These are phyloP conservation scores for Crioceris asparagi DNA, from an alignment of 2,888 invertebrate species.

Conservation along the genomic window DNA sequence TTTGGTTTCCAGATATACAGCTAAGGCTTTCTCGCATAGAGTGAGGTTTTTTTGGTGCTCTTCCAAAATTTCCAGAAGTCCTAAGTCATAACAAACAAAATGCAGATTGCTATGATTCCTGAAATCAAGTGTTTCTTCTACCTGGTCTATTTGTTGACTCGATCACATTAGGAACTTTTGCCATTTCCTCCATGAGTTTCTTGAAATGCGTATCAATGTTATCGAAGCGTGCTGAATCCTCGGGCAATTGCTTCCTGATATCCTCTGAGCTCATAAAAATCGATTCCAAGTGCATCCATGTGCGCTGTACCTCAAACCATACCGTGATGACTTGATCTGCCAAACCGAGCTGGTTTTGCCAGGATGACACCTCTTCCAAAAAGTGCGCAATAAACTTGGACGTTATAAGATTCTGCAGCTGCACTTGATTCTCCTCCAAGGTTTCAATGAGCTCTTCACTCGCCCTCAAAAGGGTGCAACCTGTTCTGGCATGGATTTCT, in stretches of 20 bases:
- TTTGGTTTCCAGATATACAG: constrained; percentile 95
- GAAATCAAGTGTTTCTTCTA: background rate
- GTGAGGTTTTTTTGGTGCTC: constrained; percentile 73
- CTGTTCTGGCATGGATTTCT: constrained; percentile 78
- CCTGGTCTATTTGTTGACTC: constrained; percentile 43
- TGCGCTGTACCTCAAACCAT: constrained; percentile 86
- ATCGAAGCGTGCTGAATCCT: constrained; percentile 88
- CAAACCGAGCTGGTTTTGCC: constrained; percentile 86
- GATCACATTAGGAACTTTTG: constrained; percentile 78
- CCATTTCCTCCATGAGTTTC: constrained; percentile 64
- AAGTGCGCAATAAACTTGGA: constrained; percentile 96
- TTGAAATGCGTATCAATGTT: constrained; percentile 86
- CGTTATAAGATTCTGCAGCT: constrained; percentile 91
- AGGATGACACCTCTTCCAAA: constrained; percentile 83
- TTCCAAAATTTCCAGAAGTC: constrained; percentile 71
- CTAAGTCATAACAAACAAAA: constrained; percentile 51
- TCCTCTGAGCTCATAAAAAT: constrained; percentile 98
- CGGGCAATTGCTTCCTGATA: constrained; percentile 85
- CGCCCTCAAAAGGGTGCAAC: constrained; percentile 74
- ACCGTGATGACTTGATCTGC: constrained; percentile 89
- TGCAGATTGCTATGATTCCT: background rate
- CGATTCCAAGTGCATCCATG: constrained; percentile 94
- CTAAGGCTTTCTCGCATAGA: constrained; percentile 91
- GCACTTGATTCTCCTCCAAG: constrained; percentile 94
- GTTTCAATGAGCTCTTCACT: constrained; percentile 95